These are phyloP conservation scores for Craseonycteris thonglongyai DNA, from an alignment of 2,113 vertebrate species.

Conservation along the genomic window DNA sequence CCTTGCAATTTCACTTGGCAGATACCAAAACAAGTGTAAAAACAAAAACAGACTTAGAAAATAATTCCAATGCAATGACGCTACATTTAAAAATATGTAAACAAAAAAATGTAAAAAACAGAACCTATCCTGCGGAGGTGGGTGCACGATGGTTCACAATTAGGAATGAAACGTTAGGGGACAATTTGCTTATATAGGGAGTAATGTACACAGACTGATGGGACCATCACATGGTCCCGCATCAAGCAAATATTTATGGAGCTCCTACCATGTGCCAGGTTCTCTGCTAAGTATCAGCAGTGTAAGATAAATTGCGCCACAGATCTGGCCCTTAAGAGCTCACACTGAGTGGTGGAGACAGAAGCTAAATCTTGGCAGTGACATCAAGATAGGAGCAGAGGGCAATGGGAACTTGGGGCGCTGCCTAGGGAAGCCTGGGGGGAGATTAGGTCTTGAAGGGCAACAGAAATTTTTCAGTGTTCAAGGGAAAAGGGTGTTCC, in stretches of 20 bases:
- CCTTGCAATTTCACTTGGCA: neutral
- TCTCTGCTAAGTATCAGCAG: neutral
- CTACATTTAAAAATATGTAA: neutral
- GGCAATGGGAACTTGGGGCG: neutral
- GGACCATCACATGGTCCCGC: neutral
- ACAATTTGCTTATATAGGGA: neutral
- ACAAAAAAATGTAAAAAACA: neutral
- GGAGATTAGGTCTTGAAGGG: neutral
- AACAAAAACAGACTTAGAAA: neutral
- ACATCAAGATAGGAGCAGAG: neutral
- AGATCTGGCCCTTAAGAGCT: neutral
- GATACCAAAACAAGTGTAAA: too few species aligned
- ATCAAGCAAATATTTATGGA: neutral
- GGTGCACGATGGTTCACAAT: neutral
- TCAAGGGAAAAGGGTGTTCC: neutral
- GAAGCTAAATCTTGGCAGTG: neutral
- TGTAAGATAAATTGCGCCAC: neutral
- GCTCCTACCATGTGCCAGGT: neutral
- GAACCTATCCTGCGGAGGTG: neutral
- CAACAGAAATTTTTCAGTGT: neutral
- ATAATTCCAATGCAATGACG: neutral
- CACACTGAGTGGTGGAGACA: neutral
- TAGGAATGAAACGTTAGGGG: neutral
- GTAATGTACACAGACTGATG: neutral
- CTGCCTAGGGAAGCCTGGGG: neutral